Base-by-base conservation (phyloP, 2,113 vertebrate species). In the Haemorhous mexicanus region DNA sequence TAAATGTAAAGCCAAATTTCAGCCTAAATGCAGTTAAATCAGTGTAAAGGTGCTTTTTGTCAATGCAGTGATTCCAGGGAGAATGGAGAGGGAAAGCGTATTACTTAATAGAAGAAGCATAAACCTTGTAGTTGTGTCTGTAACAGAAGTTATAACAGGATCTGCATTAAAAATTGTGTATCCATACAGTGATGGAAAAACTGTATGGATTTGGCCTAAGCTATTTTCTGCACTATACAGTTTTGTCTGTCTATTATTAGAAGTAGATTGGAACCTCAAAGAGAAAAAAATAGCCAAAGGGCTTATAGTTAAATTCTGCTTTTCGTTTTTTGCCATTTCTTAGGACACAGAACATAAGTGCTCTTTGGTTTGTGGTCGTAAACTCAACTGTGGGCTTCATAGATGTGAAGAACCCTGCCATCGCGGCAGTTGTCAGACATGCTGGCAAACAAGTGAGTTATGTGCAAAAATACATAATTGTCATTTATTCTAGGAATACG, bases 351-450 rank as follows among this genome's bases (percentile, higher is more conserved):
- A 99, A 87, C 99, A 99, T 96, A 99, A 98, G 83, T 99, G 99
- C 94, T 98, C 98, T 93, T 97, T 99, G 96, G 99, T 99, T 96
- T 99, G 99, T 91, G 98, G 99, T 90, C 98, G 99, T 97, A 99
- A 99, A 96, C 99, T 99, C 74, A 99, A 98, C 92, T 99, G 99
- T 91, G 99, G 99, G 92, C 98, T 99, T 93, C 99, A 99, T 39
- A 98, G 99, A 81, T 99, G 99, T 97, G 99, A 99, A 97, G 99
- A 99, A 83, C 98, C 98, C 32, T 99, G 99, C 96, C 99, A 99
- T 96, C 98, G 99, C 82, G 99, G 99, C 80, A 99, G 98, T 96
- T 99, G 99, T 97, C 99, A 99, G 90, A 98, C 98, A 7, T 99
- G 99, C 97, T 99, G 99, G 99, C 99, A 99, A 97, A 99, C 99